phyloP scores from a whole-genome alignment of 2,888 invertebrate species.

The Catocala fraxini region DNA sequence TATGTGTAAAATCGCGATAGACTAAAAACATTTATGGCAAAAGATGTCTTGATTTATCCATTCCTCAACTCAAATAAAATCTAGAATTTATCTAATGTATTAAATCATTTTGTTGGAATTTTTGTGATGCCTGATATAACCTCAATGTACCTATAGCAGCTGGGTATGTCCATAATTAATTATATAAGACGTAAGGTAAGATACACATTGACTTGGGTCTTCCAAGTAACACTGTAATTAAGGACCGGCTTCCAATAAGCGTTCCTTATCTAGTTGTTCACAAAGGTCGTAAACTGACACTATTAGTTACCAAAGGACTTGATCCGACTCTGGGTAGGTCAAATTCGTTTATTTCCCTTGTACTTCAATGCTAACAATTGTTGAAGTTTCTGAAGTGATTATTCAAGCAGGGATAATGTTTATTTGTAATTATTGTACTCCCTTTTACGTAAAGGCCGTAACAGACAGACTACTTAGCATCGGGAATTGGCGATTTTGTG shows the following conservation, averaged over 20 bases:
- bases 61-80: too few relatives aligned
- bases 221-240: constrained; percentile 32
- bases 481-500: too few relatives aligned
- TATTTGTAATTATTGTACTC: background rate
- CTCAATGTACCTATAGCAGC: background rate
- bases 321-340: constrained; percentile 18
- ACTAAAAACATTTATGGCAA: too few relatives aligned
- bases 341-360: constrained; percentile 20
- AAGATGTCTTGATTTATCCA: too few relatives aligned
- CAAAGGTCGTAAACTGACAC: constrained; percentile 33
- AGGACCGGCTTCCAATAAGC: constrained; percentile 34
- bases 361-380: constrained; percentile 11
- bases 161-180: background rate
- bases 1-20: too few relatives aligned
- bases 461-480: too few relatives aligned
- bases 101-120: too few relatives aligned
- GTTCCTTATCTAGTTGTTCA: constrained; percentile 37
- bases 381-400: constrained; percentile 15
- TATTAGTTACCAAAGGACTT: constrained; percentile 22
- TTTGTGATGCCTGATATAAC: background rate
- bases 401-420: constrained; percentile 11
- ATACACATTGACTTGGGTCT: constrained; percentile 18
- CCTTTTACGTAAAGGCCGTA: too few relatives aligned
- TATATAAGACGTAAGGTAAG: background rate
- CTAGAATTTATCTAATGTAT: too few relatives aligned